Conservation (phyloP, 1,140 invertebrate species). For the Cardiocondyla obscurior region DNA sequence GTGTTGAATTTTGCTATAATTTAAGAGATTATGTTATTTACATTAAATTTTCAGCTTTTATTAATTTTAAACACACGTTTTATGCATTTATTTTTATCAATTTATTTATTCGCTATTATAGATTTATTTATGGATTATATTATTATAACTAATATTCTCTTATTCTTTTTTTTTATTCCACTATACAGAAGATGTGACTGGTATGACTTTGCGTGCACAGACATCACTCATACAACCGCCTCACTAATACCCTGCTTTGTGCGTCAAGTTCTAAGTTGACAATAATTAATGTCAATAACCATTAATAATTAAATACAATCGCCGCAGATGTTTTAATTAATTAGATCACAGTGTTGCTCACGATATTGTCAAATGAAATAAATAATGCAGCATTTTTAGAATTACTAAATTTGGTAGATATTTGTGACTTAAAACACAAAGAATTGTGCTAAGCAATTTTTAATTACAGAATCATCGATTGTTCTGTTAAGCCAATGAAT, state of each 20-base stretch:
- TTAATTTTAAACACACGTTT: conserved; percentile 12
- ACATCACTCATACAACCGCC: conserved; percentile 71
- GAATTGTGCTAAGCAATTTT: not conserved
- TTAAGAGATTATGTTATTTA: not conserved
- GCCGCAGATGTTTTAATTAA: conserved; percentile 17
- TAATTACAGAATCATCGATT: not conserved
- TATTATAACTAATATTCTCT: conserved; percentile 62
- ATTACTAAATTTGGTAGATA: not conserved
- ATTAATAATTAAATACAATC: conserved; percentile 6
- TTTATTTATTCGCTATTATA: conserved; percentile 12
- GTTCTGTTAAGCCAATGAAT: not conserved
- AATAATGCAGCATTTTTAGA: not conserved
- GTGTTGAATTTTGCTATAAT: not conserved
- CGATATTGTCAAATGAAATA: not conserved
- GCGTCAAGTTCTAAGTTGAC: conserved; percentile 37
- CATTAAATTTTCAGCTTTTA: not conserved
- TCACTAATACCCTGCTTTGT: conserved; percentile 57
- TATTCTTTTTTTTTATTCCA: conserved; percentile 64
- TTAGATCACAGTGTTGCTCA: not conserved
- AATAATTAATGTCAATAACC: conserved; percentile 25
- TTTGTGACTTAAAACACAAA: not conserved
- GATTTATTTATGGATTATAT: conserved; percentile 34
- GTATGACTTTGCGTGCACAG: conserved; percentile 72
- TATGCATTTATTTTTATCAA: not conserved
- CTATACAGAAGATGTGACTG: conserved; percentile 73